A percentile compares a stretch with the other conserved stretches of the same genome.
Evolutionary conservation across 2,113 vertebrate genomes (phyloP).

Genomic region (Dendropsophus ebraccatus): DNA sequence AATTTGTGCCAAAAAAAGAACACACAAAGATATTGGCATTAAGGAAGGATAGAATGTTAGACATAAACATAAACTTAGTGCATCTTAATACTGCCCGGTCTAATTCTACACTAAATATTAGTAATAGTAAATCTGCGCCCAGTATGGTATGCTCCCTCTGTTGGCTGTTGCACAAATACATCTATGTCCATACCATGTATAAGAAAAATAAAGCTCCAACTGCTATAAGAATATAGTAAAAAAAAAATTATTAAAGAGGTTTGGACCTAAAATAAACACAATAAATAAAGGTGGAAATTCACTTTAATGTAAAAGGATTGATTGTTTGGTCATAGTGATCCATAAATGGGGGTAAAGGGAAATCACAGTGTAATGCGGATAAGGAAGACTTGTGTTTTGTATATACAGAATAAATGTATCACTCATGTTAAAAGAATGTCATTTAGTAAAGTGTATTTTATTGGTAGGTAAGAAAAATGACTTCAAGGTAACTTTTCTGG

Average conservation of each 20-base stretch:
- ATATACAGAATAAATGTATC: background rate
- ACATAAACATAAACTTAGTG: too few relatives aligned
- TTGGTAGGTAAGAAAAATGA: conserved; percentile 8
- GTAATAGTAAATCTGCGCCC: too few relatives aligned
- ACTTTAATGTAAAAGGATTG: background rate
- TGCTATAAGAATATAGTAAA: background rate
- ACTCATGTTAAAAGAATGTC: too few relatives aligned
- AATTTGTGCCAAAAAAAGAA: too few relatives aligned
- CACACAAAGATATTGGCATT: too few relatives aligned
- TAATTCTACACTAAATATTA: too few relatives aligned
- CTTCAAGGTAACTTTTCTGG: background rate
- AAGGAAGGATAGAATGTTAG: too few relatives aligned
- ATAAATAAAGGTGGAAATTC: background rate
- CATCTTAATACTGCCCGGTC: too few relatives aligned
- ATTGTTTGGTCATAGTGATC: background rate
- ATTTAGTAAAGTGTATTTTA: conserved; percentile 24
- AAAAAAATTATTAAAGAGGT: background rate
- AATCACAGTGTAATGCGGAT: background rate
- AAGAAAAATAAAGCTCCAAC: background rate
- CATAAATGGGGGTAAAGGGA: background rate
- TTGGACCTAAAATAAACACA: background rate
- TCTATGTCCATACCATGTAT: too few relatives aligned
- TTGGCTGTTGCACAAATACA: too few relatives aligned
- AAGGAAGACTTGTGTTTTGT: background rate
- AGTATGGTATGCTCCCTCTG: background rate